Percentiles rank a stretch among this genome's conserved stretches.
phyloP scores from a whole-genome alignment of 2,113 vertebrate species.

The Geococcyx californianus region DNA sequence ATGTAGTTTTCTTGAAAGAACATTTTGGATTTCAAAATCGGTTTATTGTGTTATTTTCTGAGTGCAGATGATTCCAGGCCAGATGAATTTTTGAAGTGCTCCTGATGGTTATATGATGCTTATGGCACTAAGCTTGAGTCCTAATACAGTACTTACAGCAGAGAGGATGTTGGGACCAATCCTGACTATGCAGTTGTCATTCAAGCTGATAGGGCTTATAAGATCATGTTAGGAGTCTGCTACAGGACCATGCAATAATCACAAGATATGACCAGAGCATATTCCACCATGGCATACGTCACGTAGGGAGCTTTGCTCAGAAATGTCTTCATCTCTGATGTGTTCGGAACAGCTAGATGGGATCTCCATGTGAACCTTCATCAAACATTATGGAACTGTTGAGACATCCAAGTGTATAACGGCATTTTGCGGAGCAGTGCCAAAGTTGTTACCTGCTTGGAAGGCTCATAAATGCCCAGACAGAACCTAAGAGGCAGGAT shows the following conservation, averaged over 20 bases:
- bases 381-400: not conserved
- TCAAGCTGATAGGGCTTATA: not conserved
- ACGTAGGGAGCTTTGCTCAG: not conserved
- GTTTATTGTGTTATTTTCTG: not conserved
- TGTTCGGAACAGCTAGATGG: not conserved
- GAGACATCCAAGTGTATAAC: not conserved
- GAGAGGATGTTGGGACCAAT: not conserved
- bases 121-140: not conserved
- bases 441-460: not conserved
- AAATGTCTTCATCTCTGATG: not conserved
- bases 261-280: not conserved
- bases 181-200: not conserved
- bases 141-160: not conserved
- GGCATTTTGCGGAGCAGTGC: not conserved
- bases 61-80: not conserved
- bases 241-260: accelerated
- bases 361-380: not conserved
- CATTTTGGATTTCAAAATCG: not conserved
- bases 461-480: not conserved
- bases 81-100: not conserved
- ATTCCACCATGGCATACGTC: not conserved
- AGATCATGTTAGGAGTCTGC: not conserved
- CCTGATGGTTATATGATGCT: not conserved
- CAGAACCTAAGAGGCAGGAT: not conserved
- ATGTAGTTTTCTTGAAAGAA: not conserved